Conservation (phyloP, 2,888 invertebrate genomes). For the Polydesmus complanatus region DNA sequence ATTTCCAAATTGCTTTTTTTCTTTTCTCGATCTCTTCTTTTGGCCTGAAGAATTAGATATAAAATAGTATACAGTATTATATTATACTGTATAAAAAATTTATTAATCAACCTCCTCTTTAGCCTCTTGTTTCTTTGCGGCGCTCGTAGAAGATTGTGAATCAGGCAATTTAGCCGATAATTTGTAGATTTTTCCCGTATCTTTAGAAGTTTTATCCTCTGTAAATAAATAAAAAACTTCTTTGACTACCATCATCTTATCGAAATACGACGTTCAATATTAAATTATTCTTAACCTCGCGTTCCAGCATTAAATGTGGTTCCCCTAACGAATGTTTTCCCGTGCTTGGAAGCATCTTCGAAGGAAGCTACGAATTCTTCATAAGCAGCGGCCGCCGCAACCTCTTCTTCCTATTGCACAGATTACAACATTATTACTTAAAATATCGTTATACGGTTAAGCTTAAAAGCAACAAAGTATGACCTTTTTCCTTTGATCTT, state of each 20-base stretch:
- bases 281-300: conserved; percentile 47
- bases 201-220: conserved; percentile 70
- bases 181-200: conserved; percentile 83
- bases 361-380: conserved; percentile 96
- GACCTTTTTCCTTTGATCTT: conserved; percentile 72
- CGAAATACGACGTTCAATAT: conserved; percentile 17
- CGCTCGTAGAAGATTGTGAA: conserved; percentile 42
- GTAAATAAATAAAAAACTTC: conserved; percentile 21
- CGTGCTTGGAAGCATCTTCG: conserved; percentile 61
- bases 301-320: conserved; percentile 93
- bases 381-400: conserved; percentile 51
- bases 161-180: conserved; percentile 63
- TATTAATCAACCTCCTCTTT: conserved; percentile 6
- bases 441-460: not conserved
- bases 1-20: conserved; percentile 93
- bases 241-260: conserved; percentile 13
- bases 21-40: conserved; percentile 65
- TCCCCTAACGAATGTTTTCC: conserved; percentile 94
- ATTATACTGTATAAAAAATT: conserved; percentile 29
- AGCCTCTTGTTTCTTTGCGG: conserved; percentile 34
- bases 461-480: conserved; percentile 27
- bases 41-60: conserved; percentile 17
- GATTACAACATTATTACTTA: not conserved
- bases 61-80: conserved; percentile 3
- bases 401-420: conserved; percentile 16